Conservation (phyloP, 2,888 invertebrate species). For the Hanleya hanleyi region DNA sequence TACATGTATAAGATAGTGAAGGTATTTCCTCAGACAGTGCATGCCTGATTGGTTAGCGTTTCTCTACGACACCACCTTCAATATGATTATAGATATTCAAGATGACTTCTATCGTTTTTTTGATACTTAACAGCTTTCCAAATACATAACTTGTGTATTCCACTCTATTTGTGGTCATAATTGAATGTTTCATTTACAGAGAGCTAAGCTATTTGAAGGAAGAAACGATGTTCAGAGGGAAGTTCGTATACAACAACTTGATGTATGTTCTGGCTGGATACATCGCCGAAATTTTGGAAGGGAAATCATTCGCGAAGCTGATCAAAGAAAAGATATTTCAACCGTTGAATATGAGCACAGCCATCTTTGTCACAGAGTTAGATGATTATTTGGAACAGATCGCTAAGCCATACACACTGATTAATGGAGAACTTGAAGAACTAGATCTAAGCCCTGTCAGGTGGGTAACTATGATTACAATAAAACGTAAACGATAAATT, state of each 20-base stretch:
- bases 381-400: neutral
- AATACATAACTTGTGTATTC: no score
- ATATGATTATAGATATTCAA: no score
- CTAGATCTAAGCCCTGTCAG: neutral
- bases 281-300: conserved; percentile 36
- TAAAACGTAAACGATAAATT: no score
- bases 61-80: no score
- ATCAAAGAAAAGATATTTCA: conserved; percentile 29
- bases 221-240: conserved; percentile 32
- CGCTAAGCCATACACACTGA: neutral
- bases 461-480: no score
- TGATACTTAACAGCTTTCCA: no score
- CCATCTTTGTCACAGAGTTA: conserved; percentile 10
- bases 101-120: no score
- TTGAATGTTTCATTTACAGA: neutral
- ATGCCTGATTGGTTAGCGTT: no score
- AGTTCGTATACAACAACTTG: conserved; percentile 38
- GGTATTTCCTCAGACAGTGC: no score
- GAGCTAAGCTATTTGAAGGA: neutral
- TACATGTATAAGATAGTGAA: no score
- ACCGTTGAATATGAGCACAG: conserved; percentile 36
- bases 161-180: no score
- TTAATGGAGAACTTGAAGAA: neutral
- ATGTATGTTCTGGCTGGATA: conserved; percentile 38
- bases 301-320: conserved; percentile 33